Evolutionary conservation across 2,888 invertebrate genomes (phyloP), one percentile per base, ranked within the genome.

Genomic region (Conistra vaccinii): DNA sequence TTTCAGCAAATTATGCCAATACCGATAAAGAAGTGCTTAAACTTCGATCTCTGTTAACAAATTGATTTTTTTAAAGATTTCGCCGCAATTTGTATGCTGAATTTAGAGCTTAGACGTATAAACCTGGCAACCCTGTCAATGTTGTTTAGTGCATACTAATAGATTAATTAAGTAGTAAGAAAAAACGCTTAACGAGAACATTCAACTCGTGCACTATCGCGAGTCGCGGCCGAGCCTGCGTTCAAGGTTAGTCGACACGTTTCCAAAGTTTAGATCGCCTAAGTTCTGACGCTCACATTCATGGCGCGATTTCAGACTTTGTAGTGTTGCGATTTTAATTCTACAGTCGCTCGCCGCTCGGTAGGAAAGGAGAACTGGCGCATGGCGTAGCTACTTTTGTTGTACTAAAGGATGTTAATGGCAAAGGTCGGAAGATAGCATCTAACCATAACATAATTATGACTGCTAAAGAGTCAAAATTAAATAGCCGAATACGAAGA

Each of bases 131-230:
- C 88, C 88, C 84, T 86, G 71, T 39, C 71, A 53, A 69, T 84
- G 72, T 76, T 72, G 51, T 85, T 83, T 80, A 83, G 81, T 85
- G 89, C 89, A 91, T 91, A 91, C 89, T 85, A 90, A 89, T 91
- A 90, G 87, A 89, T 87, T 87, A 90, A 91, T 91, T 88, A 90
- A 82, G 85, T 78, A 77, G 79, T 78, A 83, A 76, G 78, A 85
- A 89, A 87, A 89, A 87, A 84, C 76, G 67, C 69, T 80, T 84
- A 84, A 85, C 81, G 83, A 85, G 88, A 85, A 68, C 86, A 65
- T 86, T 88, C 85, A 90, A 89, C 89, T 84, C 68, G 82, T 85
- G 87, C 86, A 85, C 76, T 90, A 87, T 87, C 85, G 84, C 58
- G 53, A 39, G 78, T 35, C 48, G 39, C 75, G 83, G 66, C 80